Conservation (phyloP, 2,797 vertebrate genomes). For the Spondyliosoma cantharus region DNA sequence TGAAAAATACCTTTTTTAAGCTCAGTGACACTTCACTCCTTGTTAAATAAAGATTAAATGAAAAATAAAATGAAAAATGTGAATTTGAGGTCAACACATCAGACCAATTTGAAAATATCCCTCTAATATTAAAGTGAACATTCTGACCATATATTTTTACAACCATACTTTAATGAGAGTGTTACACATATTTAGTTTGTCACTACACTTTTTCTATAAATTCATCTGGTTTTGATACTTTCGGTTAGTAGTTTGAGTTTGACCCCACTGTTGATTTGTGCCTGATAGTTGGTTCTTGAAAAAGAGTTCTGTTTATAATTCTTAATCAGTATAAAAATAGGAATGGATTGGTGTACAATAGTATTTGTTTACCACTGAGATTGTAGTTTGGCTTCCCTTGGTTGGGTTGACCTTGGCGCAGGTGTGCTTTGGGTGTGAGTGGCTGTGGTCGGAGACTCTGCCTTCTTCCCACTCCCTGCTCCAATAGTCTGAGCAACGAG, state of each 20-base stretch:
- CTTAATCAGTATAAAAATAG: neutral
- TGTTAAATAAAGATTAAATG: too few relatives aligned
- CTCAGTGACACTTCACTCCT: too few relatives aligned
- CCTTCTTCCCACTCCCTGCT: constrained; percentile 83
- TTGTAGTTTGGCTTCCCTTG: constrained; percentile 22
- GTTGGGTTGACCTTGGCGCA: neutral
- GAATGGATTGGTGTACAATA: neutral
- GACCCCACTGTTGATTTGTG: too few relatives aligned
- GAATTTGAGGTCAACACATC: neutral
- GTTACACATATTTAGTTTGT: neutral
- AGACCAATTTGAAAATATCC: neutral
- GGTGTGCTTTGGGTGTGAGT: constrained; percentile 39
- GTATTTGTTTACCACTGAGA: constrained; percentile 61
- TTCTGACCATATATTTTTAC: too few relatives aligned
- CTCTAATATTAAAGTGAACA: neutral
- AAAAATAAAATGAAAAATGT: too few relatives aligned
- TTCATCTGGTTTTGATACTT: neutral
- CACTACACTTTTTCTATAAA: neutral
- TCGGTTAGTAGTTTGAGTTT: too few relatives aligned
- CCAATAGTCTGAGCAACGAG: constrained; percentile 90
- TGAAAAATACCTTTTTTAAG: too few relatives aligned
- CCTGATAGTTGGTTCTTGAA: neutral
- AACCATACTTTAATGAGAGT: neutral
- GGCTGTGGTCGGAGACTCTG: constrained; percentile 62
- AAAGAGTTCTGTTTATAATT: neutral